These are phyloP conservation scores for Eurytoma californica DNA, from an alignment of 2,888 invertebrate species.

Conservation along the genomic window DNA sequence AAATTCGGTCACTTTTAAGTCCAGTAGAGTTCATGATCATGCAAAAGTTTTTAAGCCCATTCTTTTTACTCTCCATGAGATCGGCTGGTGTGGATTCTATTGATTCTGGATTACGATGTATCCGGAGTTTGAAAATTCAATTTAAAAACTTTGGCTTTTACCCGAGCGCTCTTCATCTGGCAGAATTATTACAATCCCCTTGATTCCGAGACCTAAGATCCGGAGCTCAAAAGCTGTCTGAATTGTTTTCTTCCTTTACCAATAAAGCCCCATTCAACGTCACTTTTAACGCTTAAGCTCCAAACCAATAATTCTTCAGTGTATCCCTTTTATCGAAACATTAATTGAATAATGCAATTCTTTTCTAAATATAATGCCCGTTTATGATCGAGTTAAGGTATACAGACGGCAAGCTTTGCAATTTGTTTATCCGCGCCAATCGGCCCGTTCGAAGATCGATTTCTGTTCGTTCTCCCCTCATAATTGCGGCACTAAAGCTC, in stretches of 20 bases:
- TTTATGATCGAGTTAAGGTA: no score
- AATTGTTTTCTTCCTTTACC: no score
- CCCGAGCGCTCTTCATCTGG: not conserved
- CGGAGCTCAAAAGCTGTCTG: not conserved
- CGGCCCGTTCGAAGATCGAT: no score
- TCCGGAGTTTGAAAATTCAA: slow-evolving; percentile 12
- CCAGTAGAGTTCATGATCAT: not conserved
- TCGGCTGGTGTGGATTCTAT: not conserved
- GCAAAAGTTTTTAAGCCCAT: not conserved
- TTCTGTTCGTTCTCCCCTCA: not conserved
- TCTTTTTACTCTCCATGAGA: not conserved
- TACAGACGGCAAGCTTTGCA: no score
- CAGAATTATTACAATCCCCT: slow-evolving; percentile 13
- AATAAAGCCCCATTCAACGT: no score
- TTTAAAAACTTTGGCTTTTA: slow-evolving; percentile 18
- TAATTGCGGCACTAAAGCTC: not conserved
- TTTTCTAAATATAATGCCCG: no score
- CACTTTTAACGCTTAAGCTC: no score
- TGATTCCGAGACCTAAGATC: not conserved
- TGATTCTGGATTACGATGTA: not conserved
- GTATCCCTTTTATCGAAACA: not conserved
- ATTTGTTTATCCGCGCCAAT: no score
- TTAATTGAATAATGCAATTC: not conserved
- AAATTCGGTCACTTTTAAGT: not conserved
- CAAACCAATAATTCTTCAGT: no score